These are phyloP conservation scores for Holacanthus passer DNA, from an alignment of 2,113 vertebrate genomes.

Conservation along the genomic window DNA sequence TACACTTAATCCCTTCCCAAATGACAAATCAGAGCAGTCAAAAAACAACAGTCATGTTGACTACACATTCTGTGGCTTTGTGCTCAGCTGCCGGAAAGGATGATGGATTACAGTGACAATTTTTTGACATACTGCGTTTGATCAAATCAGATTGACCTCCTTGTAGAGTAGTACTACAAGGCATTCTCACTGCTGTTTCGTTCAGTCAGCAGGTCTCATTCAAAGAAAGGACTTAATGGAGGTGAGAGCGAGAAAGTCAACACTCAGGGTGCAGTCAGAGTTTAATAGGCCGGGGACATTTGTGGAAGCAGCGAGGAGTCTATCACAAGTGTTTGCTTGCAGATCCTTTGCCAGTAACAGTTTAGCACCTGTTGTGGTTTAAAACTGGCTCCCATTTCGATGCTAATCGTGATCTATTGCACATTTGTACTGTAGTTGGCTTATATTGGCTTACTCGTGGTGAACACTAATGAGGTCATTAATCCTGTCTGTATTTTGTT, in stretches of 20 bases:
- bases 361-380: conserved; percentile 35
- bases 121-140: neutral
- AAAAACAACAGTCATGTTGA: conserved; percentile 15
- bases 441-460: neutral
- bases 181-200: neutral
- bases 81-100: neutral
- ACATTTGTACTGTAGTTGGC: neutral
- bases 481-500: conserved; percentile 19
- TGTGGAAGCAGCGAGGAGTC: neutral
- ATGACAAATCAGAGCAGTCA: conserved; percentile 31
- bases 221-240: neutral
- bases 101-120: conserved; percentile 12
- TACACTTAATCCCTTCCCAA: conserved; percentile 38
- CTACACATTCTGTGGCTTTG: neutral
- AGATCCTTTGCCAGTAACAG: neutral
- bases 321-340: neutral
- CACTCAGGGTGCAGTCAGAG: neutral
- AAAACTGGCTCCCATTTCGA: neutral
- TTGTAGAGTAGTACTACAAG: neutral
- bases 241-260: neutral
- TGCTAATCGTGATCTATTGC: neutral
- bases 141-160: neutral
- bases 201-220: conserved; percentile 9
- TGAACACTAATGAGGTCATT: conserved; percentile 4
- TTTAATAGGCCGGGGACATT: neutral